phyloP scores from a whole-genome alignment of 2,113 vertebrate species.

The Carassius carassius region DNA sequence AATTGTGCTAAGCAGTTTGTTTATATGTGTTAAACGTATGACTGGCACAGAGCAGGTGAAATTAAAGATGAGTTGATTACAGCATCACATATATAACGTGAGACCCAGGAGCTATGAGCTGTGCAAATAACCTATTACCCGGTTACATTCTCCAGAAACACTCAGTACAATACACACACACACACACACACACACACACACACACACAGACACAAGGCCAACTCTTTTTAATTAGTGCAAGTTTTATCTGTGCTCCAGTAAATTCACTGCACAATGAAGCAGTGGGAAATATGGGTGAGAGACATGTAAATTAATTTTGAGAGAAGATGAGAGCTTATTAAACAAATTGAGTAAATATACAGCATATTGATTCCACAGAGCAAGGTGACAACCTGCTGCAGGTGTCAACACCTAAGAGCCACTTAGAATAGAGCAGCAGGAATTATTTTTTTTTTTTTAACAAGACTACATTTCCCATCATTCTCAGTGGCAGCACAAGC shows the following conservation, averaged over 20 bases:
- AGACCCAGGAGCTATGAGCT: conserved; percentile 25
- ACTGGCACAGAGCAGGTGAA: conserved; percentile 7
- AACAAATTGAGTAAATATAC: conserved; percentile 42
- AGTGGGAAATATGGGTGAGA: conserved; percentile 38
- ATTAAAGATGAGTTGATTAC: conserved; percentile 48
- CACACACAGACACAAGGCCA: conserved; percentile 5
- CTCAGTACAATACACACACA: background rate
- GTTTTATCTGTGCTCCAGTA: conserved; percentile 42
- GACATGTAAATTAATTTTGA: conserved; percentile 46
- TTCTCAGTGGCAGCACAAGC: background rate
- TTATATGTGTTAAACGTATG: background rate
- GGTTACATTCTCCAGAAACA: conserved; percentile 16
- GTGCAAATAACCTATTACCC: conserved; percentile 44
- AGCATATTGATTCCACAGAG: conserved; percentile 28
- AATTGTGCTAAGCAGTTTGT: background rate
- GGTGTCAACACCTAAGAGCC: conserved; percentile 1
- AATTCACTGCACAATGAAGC: conserved; percentile 48
- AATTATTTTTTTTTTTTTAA: too few relatives aligned
- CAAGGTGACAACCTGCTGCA: conserved; percentile 22
- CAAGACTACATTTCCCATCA: background rate
- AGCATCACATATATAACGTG: conserved; percentile 43
- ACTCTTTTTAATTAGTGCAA: conserved; percentile 42
- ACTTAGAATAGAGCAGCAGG: background rate
- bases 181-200: background rate
- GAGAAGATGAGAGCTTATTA: conserved; percentile 45